Evolutionary conservation across 2,113 vertebrate genomes (phyloP).

Genomic region (Coracopsis vasa): DNA sequence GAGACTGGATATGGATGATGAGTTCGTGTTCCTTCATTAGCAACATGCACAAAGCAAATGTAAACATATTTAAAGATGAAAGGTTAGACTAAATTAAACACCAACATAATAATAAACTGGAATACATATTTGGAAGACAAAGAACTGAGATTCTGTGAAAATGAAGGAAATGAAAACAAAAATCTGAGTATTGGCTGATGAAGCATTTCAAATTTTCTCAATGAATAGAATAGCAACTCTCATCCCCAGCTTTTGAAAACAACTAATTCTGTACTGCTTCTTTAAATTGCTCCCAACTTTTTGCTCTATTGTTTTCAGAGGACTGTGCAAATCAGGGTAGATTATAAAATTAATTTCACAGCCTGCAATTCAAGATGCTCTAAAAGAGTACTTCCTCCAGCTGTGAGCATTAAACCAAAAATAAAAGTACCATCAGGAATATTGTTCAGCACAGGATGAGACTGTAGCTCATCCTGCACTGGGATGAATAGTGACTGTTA

Average conservation of each 20-base stretch:
- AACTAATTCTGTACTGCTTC: neutral
- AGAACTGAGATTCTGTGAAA: conserved; percentile 23
- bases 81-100: conserved; percentile 7
- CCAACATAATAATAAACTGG: neutral
- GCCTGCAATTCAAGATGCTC: neutral
- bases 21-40: neutral
- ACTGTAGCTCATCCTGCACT: neutral
- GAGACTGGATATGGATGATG: neutral
- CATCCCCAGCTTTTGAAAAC: neutral
- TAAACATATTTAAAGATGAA: conserved; percentile 39
- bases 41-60: conserved; percentile 31
- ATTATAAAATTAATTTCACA: neutral
- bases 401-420: neutral
- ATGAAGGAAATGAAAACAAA: conserved; percentile 11
- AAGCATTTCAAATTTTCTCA: conserved; percentile 30
- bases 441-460: neutral
- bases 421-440: neutral
- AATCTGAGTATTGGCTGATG: neutral
- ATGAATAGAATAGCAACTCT: neutral
- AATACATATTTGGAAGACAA: conserved; percentile 22
- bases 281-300: neutral
- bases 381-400: conserved; percentile 9
- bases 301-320: neutral
- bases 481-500: neutral
- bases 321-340: neutral